Conservation (phyloP, 2,888 invertebrate genomes). For the Tetramorium bicarinatum region DNA sequence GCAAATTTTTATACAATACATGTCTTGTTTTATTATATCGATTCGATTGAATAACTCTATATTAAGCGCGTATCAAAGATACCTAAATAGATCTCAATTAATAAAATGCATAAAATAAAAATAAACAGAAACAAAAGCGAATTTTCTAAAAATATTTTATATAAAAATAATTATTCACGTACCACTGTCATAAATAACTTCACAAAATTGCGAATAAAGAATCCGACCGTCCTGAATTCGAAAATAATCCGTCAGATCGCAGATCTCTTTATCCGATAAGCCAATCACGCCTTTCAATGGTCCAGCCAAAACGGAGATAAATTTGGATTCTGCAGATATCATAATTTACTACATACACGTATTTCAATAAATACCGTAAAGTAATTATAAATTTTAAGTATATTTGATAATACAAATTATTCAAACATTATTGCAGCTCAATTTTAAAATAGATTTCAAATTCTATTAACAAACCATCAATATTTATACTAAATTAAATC, state of each 20-base stretch:
- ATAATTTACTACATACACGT: not conserved
- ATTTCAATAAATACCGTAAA: not conserved
- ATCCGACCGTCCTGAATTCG: slow-evolving; percentile 93
- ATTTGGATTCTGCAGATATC: slow-evolving; percentile 89
- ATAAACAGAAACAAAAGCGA: not conserved
- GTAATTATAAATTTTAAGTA: not conserved
- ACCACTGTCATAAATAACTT: slow-evolving; percentile 91
- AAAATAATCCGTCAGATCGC: slow-evolving; percentile 92
- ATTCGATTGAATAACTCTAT: not conserved
- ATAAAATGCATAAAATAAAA: not conserved
- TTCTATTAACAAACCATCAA: not conserved
- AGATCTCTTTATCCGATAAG: slow-evolving; percentile 91
- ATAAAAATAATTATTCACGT: slow-evolving; percentile 62
- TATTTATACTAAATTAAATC: slow-evolving; percentile 3
- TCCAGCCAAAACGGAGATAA: slow-evolving; percentile 90
- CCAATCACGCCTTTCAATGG: slow-evolving; percentile 90
- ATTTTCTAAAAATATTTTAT: slow-evolving; percentile 8
- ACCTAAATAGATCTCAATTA: not conserved
- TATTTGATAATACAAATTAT: not conserved
- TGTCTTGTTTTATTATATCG: not conserved
- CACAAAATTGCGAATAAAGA: slow-evolving; percentile 92
- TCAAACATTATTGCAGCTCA: not conserved
- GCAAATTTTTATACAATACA: not conserved
- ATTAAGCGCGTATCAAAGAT: not conserved
- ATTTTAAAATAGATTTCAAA: slow-evolving; percentile 6